phyloP scores from a whole-genome alignment of 2,797 vertebrate species.

The Siniperca undulata region DNA sequence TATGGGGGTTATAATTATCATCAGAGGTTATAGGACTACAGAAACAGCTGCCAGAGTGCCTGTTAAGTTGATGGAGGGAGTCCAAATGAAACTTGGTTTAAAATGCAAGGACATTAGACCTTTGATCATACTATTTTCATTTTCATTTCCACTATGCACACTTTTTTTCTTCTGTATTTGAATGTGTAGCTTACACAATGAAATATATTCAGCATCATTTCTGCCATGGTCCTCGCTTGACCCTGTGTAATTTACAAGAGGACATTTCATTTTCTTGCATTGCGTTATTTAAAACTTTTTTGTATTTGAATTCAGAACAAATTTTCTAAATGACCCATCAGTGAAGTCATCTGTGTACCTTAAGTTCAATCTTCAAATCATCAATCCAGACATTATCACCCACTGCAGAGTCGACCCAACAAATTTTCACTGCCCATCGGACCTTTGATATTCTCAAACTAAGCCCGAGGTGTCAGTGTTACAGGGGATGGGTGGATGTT shows the following conservation, averaged over 20 bases:
- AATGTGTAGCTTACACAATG: conserved; percentile 8
- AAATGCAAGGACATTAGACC: conserved; percentile 36
- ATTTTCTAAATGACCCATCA: conserved; percentile 33
- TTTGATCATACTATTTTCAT: conserved; percentile 34
- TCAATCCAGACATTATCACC: conserved; percentile 23
- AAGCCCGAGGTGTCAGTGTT: conserved; percentile 57
- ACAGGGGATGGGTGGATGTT: conserved; percentile 36
- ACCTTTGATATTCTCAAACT: conserved; percentile 59
- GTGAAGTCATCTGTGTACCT: not conserved
- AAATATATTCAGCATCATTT: conserved; percentile 21
- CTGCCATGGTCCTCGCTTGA: not conserved
- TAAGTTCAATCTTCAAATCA: conserved; percentile 24
- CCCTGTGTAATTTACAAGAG: conserved; percentile 26
- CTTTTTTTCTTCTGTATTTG: not conserved
- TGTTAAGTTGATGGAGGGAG: conserved; percentile 59
- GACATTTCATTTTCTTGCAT: conserved; percentile 22
- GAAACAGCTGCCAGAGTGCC: conserved; percentile 62
- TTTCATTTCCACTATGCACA: conserved; percentile 36
- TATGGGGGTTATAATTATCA: conserved; percentile 69
- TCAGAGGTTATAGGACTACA: conserved; percentile 61
- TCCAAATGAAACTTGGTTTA: conserved; percentile 50
- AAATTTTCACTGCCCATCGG: conserved; percentile 41
- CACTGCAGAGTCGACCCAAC: conserved; percentile 22
- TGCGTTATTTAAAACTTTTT: not conserved
- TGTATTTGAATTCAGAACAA: conserved; percentile 26